phyloP scores from a whole-genome alignment of 2,888 invertebrate species.

The Saturnia pavonia region DNA sequence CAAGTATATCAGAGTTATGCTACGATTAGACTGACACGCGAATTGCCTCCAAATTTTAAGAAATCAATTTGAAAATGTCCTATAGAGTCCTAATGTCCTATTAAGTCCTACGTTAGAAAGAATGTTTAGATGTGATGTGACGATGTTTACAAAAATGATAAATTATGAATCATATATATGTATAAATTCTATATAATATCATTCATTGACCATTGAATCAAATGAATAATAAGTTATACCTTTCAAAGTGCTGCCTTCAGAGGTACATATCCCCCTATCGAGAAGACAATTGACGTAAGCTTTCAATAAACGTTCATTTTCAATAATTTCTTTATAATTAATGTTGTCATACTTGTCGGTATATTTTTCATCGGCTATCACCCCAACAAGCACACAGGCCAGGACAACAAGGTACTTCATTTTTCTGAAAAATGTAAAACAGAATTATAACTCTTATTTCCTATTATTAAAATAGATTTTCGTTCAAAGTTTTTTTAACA shows the following conservation, averaged over 20 bases:
- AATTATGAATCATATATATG: too few relatives aligned
- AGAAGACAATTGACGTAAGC: slow-evolving; percentile 86
- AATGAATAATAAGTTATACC: slow-evolving; percentile 21
- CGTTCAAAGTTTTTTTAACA: neutral
- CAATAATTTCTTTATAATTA: slow-evolving; percentile 84
- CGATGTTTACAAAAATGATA: too few relatives aligned
- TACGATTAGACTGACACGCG: too few relatives aligned
- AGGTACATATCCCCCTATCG: slow-evolving; percentile 83
- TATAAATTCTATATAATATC: neutral
- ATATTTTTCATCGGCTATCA: slow-evolving; percentile 66
- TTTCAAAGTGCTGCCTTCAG: slow-evolving; percentile 83
- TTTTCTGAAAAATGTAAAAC: slow-evolving; percentile 15
- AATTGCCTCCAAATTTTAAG: too few relatives aligned
- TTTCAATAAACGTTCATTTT: slow-evolving; percentile 83
- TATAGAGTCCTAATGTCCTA: too few relatives aligned
- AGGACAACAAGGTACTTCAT: slow-evolving; percentile 49
- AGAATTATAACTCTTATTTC: neutral
- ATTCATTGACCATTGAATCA: too few relatives aligned
- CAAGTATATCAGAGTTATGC: too few relatives aligned
- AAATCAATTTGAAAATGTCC: too few relatives aligned
- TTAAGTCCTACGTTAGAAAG: too few relatives aligned
- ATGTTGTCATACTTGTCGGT: slow-evolving; percentile 87
- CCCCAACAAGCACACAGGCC: slow-evolving; percentile 42
- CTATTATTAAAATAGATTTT: neutral
- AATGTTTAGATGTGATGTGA: too few relatives aligned